Conservation (phyloP, 2,888 invertebrate genomes). For the Bursaphelenchus okinawaensis region DNA sequence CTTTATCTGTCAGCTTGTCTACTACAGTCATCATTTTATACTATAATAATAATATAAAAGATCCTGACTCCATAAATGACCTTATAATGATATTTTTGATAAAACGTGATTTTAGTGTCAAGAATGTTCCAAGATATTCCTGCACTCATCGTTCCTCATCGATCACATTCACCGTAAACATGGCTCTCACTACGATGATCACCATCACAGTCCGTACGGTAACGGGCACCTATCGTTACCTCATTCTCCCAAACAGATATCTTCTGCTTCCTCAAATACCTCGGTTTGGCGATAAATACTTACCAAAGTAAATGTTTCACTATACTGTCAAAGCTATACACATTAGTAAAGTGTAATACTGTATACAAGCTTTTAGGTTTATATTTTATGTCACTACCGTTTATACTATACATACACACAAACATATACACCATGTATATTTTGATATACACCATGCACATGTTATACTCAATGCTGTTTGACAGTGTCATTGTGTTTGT, state of each 20-base stretch:
- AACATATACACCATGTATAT: not conserved
- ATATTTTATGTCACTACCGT: too few species aligned
- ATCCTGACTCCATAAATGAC: too few species aligned
- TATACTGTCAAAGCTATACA: too few species aligned
- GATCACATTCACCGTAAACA: constrained; percentile 34
- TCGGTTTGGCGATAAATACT: constrained; percentile 8
- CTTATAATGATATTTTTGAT: too few species aligned
- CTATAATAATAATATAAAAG: too few species aligned
- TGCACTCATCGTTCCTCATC: constrained; percentile 26
- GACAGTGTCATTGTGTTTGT: not conserved
- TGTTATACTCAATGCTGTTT: not conserved
- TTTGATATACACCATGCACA: not conserved
- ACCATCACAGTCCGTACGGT: not conserved
- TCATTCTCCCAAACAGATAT: constrained; percentile 2
- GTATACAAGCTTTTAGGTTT: too few species aligned
- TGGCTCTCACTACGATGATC: constrained; percentile 12
- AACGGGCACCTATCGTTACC: not conserved
- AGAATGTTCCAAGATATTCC: constrained; percentile 29
- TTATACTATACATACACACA: not conserved
- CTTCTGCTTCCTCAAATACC: constrained; percentile 7
- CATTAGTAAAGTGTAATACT: too few species aligned
- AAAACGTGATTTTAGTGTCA: constrained; percentile 29
- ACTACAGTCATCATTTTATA: too few species aligned
- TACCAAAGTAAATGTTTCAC: not conserved
- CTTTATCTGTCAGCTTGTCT: too few species aligned